These are phyloP conservation scores for Bradypodion pumilum DNA, from an alignment of 2,797 vertebrate species.

Conservation along the genomic window DNA sequence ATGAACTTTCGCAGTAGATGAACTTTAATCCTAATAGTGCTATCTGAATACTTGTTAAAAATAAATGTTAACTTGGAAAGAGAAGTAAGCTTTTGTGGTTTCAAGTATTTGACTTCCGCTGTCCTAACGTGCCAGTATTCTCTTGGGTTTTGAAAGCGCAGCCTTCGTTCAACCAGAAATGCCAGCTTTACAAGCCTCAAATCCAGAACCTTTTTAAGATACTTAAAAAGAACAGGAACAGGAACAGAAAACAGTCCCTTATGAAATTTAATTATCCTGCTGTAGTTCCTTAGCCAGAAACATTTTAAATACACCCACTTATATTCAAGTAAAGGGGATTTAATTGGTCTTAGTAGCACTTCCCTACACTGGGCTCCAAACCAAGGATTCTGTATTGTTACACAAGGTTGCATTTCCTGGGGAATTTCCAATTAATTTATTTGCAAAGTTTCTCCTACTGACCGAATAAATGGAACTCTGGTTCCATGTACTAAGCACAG, in stretches of 20 bases:
- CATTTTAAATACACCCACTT: neutral
- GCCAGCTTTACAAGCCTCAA: neutral
- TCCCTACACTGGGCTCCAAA: neutral
- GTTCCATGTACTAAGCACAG: neutral
- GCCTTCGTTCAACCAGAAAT: neutral
- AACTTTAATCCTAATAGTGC: neutral
- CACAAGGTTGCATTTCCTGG: neutral
- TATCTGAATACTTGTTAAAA: neutral
- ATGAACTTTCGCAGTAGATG: neutral
- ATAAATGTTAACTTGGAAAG: no score
- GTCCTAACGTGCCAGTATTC: neutral
- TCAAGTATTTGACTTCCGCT: neutral
- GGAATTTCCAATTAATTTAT: neutral
- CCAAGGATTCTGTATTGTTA: neutral
- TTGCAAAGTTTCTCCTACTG: neutral
- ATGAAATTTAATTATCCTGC: neutral
- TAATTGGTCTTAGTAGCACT: neutral
- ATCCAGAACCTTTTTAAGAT: neutral
- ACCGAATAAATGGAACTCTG: neutral
- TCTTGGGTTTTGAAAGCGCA: neutral
- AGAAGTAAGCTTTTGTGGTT: constrained; percentile 10
- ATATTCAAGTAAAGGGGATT: neutral
- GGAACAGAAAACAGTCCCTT: neutral
- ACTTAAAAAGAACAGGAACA: neutral
- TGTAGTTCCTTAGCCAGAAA: neutral